Percentiles rank a stretch among this genome's conserved stretches.
These are phyloP conservation scores for Drosophila quasianomalipes DNA, from an alignment of 2,888 invertebrate genomes.

Conservation along the genomic window DNA sequence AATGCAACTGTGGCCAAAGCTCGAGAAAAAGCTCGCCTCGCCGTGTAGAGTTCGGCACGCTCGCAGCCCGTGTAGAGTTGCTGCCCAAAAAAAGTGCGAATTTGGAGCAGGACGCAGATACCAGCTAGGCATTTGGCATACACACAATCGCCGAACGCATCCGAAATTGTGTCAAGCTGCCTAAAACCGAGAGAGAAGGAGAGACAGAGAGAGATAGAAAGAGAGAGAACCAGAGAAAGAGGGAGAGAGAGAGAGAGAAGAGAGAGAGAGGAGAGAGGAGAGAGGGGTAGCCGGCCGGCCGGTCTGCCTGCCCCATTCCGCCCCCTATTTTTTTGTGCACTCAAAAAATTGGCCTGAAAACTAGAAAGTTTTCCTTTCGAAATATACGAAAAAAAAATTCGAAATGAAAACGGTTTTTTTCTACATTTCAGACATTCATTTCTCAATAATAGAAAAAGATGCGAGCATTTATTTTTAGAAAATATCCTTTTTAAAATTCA, in stretches of 20 bases:
- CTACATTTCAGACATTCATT: no score
- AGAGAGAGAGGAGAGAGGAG: no score
- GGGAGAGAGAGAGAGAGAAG: neutral
- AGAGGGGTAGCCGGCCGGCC: slow-evolving; percentile 3
- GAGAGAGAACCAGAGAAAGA: no score
- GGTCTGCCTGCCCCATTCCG: neutral
- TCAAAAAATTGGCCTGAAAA: neutral
- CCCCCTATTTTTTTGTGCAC: neutral
- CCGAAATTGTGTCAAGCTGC: slow-evolving; percentile 68
- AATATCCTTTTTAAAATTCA: neutral
- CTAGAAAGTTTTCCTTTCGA: neutral
- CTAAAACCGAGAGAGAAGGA: neutral
- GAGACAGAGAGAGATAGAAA: neutral
- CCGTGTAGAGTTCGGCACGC: slow-evolving; percentile 40
- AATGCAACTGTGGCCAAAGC: slow-evolving; percentile 49
- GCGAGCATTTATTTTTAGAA: neutral
- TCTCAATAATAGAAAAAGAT: neutral
- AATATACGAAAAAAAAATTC: neutral
- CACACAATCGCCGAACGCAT: slow-evolving; percentile 35
- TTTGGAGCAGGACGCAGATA: slow-evolving; percentile 42
- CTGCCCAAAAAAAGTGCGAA: slow-evolving; percentile 28
- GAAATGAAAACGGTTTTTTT: neutral
- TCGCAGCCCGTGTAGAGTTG: slow-evolving; percentile 45
- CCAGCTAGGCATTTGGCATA: slow-evolving; percentile 1
- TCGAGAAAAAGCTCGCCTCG: slow-evolving; percentile 27